Evolutionary conservation across 2,113 vertebrate species (phyloP).

Genomic region (Saccopteryx bilineata): DNA sequence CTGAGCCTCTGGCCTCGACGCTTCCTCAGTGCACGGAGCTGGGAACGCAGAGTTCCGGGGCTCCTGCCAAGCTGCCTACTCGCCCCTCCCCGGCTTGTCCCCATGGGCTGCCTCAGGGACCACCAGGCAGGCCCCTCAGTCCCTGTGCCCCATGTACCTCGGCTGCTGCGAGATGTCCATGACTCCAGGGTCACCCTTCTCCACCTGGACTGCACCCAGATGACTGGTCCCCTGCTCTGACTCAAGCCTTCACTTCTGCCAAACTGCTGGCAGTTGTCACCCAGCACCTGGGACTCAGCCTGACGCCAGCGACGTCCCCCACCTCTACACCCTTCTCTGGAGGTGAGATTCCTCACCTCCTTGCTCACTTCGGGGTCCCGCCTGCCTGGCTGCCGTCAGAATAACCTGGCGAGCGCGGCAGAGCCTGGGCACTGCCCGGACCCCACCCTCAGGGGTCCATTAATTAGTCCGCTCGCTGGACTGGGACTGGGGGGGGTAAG

Average conservation of each 20-base stretch:
- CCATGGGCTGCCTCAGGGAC: not conserved
- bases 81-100: not conserved
- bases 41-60: not conserved
- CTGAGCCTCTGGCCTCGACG: not conserved
- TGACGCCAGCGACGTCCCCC: not conserved
- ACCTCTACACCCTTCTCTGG: not conserved
- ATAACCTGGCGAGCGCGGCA: not conserved
- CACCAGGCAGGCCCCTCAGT: not conserved
- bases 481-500: not conserved
- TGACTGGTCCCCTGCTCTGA: not conserved
- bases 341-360: too few species aligned
- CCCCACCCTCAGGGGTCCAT: fast-evolving
- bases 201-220: not conserved
- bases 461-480: too few species aligned
- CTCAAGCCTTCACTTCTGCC: too few species aligned
- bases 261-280: not conserved
- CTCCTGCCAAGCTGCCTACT: not conserved
- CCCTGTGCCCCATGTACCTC: not conserved
- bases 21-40: not conserved
- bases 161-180: not conserved
- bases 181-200: not conserved
- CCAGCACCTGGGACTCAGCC: not conserved
- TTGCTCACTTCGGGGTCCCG: not conserved
- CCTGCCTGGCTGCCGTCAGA: not conserved
- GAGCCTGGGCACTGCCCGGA: not conserved